Conservation (phyloP, 1,140 invertebrate species). For the Aphaenogaster ashmeadi region DNA sequence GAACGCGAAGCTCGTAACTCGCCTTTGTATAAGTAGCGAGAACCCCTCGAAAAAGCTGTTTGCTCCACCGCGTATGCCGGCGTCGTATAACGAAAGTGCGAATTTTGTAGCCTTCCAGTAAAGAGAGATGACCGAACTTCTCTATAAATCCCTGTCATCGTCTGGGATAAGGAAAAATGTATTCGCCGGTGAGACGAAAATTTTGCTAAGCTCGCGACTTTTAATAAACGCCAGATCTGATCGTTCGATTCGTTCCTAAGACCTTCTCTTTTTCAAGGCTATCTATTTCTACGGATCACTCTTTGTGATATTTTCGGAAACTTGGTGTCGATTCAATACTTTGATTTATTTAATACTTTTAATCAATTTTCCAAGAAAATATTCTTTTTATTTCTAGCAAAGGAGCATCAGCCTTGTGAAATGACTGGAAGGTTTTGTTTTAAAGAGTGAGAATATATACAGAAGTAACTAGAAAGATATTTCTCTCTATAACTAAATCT, state of each 20-base stretch:
- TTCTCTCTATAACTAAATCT: neutral
- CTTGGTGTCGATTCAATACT: neutral
- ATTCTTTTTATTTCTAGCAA: neutral
- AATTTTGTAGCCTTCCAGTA: neutral
- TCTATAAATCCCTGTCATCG: conserved; percentile 33
- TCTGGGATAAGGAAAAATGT: conserved; percentile 38
- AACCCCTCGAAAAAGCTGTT: conserved; percentile 14
- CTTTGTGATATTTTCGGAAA: conserved; percentile 1
- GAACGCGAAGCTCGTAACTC: neutral
- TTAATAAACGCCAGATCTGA: conserved; percentile 30
- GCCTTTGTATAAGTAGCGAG: conserved; percentile 23
- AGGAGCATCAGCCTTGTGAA: neutral
- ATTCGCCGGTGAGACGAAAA: conserved; percentile 26
- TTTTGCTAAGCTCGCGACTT: conserved; percentile 47
- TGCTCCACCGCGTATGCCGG: neutral
- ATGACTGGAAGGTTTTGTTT: neutral
- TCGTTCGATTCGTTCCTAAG: neutral
- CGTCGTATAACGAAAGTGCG: neutral
- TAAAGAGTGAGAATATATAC: neutral
- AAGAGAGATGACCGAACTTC: conserved; percentile 19
- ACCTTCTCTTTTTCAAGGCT: neutral
- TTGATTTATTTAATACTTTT: neutral
- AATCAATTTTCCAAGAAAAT: neutral
- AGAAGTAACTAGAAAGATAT: neutral
- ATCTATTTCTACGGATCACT: conserved; percentile 7